A percentile compares a stretch with the other conserved stretches of the same genome.
Conservation (phyloP, 1,140 invertebrate species). For the Frieseomelitta varia region DNA sequence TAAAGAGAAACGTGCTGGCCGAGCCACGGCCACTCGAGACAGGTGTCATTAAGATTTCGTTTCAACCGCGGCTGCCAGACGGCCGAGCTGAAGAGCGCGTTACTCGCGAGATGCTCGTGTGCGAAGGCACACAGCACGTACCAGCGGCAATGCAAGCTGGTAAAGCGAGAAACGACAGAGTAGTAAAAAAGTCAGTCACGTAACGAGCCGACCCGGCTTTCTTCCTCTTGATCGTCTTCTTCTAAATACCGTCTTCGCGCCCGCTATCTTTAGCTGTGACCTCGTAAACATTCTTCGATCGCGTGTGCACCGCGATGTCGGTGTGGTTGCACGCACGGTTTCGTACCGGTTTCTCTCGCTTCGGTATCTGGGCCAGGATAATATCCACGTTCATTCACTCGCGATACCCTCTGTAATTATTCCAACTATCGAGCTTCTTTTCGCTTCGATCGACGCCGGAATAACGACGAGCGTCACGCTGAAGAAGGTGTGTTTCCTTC, state of each 20-base stretch:
- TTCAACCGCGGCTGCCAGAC: constrained; percentile 53
- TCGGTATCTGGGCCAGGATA: not conserved
- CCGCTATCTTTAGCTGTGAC: constrained; percentile 52
- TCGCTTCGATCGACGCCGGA: not conserved
- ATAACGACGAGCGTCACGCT: not conserved
- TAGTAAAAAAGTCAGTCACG: constrained; percentile 30
- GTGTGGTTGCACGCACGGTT: not conserved
- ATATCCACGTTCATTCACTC: not conserved
- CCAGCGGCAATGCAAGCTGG: constrained; percentile 10
- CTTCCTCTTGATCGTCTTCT: constrained; percentile 56
- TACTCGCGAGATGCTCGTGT: constrained; percentile 34
- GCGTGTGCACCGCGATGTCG: not conserved
- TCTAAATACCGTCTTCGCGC: constrained; percentile 60
- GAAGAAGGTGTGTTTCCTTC: not conserved
- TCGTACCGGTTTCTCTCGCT: not conserved
- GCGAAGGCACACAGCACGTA: not conserved
- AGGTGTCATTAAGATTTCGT: constrained; percentile 70
- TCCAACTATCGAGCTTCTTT: not conserved
- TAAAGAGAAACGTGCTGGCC: constrained; percentile 33
- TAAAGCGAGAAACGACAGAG: not conserved
- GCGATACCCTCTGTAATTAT: not conserved
- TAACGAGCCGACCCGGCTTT: constrained; percentile 56
- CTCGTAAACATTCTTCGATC: constrained; percentile 1
- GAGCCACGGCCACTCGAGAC: constrained; percentile 46
- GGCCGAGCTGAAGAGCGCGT: constrained; percentile 41